Evolutionary conservation across 2,797 vertebrate species (phyloP).

Genomic region (Xiphorhynchus erythropygius): DNA sequence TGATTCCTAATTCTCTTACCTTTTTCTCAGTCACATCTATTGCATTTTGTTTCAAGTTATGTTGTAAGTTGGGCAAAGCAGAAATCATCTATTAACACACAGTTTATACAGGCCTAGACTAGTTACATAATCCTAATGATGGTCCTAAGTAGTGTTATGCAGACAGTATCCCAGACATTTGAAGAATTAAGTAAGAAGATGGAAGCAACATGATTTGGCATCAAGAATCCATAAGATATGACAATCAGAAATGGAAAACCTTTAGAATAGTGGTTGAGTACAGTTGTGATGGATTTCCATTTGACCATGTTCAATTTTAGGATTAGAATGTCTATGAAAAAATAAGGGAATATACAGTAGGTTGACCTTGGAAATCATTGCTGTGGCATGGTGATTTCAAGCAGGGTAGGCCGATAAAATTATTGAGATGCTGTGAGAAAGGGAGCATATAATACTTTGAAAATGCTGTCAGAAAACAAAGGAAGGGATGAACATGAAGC

Average conservation of each 20-base stretch:
- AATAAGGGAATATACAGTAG: not conserved
- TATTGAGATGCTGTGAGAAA: not conserved
- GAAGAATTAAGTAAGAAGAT: not conserved
- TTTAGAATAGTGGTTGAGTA: not conserved
- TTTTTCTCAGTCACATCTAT: not conserved
- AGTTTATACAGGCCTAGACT: not conserved
- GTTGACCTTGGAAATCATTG: not conserved
- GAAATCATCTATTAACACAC: not conserved
- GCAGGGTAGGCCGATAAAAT: not conserved
- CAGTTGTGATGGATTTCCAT: not conserved
- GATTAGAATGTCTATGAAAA: not conserved
- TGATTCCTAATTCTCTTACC: not conserved
- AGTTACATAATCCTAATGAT: not conserved
- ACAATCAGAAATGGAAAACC: not conserved
- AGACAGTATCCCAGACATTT: not conserved
- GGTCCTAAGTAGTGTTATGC: not conserved
- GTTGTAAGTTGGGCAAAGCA: not conserved
- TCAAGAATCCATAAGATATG: fast-evolving
- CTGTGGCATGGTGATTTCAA: not conserved
- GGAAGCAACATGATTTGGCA: not conserved
- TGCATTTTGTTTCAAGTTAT: not conserved
- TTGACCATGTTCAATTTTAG: not conserved
- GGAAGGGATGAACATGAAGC: not conserved
- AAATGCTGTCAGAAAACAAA: not conserved
- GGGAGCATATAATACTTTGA: not conserved